These are phyloP conservation scores for Cheracebus regulus DNA, from an alignment of 2,797 vertebrate species.

Conservation along the genomic window DNA sequence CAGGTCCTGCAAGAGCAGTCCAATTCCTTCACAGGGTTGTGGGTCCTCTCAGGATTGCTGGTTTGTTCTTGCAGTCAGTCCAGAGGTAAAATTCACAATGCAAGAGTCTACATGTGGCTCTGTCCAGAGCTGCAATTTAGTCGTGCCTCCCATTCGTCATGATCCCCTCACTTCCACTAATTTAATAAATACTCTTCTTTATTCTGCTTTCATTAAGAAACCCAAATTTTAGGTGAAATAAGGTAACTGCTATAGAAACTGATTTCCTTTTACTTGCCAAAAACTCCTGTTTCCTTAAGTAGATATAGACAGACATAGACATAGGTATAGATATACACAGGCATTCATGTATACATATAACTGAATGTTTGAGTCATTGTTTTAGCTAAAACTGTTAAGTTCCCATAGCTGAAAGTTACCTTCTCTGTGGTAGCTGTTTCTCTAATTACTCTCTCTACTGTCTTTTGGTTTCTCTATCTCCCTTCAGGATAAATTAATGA, in stretches of 20 bases:
- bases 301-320: neutral
- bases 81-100: neutral
- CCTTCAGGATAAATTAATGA: neutral
- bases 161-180: neutral
- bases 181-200: neutral
- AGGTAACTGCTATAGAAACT: neutral
- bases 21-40: neutral
- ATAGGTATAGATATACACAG: accelerated
- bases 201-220: neutral
- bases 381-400: neutral
- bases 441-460: neutral
- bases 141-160: neutral
- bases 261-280: neutral
- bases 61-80: neutral
- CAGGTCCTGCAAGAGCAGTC: neutral
- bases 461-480: neutral
- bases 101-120: neutral
- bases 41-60: neutral
- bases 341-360: neutral
- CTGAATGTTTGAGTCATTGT: neutral
- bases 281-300: neutral
- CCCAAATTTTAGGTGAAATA: slow-evolving; percentile 17
- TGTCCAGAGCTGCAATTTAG: neutral
- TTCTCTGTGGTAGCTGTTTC: neutral
- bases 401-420: neutral